A percentile compares a stretch with the other conserved stretches of the same genome.
Evolutionary conservation across 2,888 invertebrate genomes (phyloP).

Genomic region (Lymantria dispar): DNA sequence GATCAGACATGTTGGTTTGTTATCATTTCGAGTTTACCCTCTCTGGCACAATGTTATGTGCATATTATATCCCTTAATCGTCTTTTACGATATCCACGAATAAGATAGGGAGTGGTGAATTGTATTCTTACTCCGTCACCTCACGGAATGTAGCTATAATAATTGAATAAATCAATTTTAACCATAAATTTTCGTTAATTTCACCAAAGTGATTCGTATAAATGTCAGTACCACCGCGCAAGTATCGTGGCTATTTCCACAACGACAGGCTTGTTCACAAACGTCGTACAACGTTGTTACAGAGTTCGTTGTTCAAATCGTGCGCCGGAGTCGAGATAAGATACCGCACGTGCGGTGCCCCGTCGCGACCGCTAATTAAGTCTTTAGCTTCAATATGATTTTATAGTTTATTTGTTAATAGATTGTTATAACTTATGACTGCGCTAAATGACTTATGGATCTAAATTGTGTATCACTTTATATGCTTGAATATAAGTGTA

Average conservation of each 20-base stretch:
- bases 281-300: conserved; percentile 1
- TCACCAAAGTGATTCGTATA: neutral
- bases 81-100: too few relatives aligned
- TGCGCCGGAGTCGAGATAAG: conserved; percentile 65
- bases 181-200: neutral
- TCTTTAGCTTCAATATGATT: conserved; percentile 69
- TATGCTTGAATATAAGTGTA: too few relatives aligned
- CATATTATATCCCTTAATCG: too few relatives aligned
- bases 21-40: too few relatives aligned
- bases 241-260: conserved; percentile 29
- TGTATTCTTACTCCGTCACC: too few relatives aligned
- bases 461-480: neutral
- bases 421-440: conserved; percentile 36
- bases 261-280: conserved; percentile 6
- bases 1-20: too few relatives aligned
- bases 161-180: too few relatives aligned
- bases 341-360: conserved; percentile 65
- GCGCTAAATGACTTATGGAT: conserved; percentile 7
- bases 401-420: conserved; percentile 61
- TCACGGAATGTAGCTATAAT: too few relatives aligned
- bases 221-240: conserved; percentile 3
- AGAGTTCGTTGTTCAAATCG: conserved; percentile 41
- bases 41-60: too few relatives aligned
- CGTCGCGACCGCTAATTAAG: conserved; percentile 77
- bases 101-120: too few relatives aligned